phyloP scores from a whole-genome alignment of 2,113 vertebrate genomes.

The Pomatorhinus ruficollis region DNA sequence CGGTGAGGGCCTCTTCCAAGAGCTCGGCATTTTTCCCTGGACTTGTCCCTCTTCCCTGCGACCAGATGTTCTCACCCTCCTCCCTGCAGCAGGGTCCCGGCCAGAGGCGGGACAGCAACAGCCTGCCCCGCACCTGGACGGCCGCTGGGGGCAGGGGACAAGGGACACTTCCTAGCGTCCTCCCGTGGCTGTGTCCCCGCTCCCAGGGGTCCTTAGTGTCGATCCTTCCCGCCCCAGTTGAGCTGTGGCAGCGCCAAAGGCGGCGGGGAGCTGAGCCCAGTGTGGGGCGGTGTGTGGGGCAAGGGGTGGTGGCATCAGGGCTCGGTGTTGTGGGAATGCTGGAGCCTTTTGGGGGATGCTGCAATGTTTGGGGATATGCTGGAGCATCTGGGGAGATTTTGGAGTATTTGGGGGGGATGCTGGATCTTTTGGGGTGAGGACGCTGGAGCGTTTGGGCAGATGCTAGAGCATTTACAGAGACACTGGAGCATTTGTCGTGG shows the following conservation, averaged over 20 bases:
- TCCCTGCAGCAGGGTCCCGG: neutral
- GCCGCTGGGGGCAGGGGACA: neutral
- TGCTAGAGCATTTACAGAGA: neutral
- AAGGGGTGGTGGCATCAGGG: neutral
- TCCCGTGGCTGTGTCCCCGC: neutral
- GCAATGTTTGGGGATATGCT: neutral
- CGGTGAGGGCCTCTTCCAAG: neutral
- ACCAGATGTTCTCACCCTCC: slow-evolving; percentile 56
- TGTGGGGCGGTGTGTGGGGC: fast-evolving
- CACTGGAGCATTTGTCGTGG: neutral
- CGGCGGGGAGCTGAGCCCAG: neutral
- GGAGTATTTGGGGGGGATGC: no score
- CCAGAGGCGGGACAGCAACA: neutral
- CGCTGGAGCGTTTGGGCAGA: neutral
- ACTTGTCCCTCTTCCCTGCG: slow-evolving; percentile 33
- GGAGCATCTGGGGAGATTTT: neutral
- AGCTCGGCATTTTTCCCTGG: slow-evolving; percentile 5
- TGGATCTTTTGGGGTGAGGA: neutral
- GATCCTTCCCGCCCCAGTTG: fast-evolving
- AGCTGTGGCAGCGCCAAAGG: fast-evolving
- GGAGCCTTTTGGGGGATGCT: neutral
- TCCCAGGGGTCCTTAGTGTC: neutral
- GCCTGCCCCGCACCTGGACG: neutral
- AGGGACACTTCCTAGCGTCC: neutral
- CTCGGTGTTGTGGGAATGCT: neutral